Percentiles rank a stretch among this genome's conserved stretches.
These are phyloP conservation scores for Lethrus apterus DNA, from an alignment of 1,140 invertebrate genomes.

Conservation along the genomic window DNA sequence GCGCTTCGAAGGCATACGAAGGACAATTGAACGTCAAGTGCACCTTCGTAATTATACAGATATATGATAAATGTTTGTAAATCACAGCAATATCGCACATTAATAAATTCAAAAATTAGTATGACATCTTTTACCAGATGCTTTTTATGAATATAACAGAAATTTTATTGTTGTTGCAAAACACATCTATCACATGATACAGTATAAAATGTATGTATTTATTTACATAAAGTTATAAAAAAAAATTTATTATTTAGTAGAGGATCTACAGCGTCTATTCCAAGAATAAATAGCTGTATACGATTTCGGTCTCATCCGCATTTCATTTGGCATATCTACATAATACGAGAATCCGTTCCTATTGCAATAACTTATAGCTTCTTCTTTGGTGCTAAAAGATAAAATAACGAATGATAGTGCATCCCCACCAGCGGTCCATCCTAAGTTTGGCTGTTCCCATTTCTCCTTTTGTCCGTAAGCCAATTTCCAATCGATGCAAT, in stretches of 20 bases:
- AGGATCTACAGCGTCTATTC: constrained; percentile 1
- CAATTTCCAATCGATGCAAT: background rate
- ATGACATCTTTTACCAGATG: too few relatives aligned
- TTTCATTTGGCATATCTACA: constrained; percentile 1
- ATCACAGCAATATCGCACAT: too few relatives aligned
- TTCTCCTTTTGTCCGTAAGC: background rate
- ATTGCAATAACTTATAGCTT: background rate
- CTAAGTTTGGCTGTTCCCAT: constrained; percentile 2
- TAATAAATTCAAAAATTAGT: too few relatives aligned
- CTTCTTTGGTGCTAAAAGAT: background rate
- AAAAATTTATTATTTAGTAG: constrained; percentile 4
- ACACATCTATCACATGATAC: too few relatives aligned
- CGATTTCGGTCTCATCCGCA: background rate
- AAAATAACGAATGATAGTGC: constrained; percentile 5
- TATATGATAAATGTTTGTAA: too few relatives aligned
- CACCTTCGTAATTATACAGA: too few relatives aligned
- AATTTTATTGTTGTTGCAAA: too few relatives aligned
- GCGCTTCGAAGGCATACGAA: too few relatives aligned
- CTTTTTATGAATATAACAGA: too few relatives aligned
- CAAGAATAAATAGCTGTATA: constrained; percentile 2
- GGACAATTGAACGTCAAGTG: too few relatives aligned
- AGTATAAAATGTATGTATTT: too few relatives aligned
- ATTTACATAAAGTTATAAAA: too few relatives aligned
- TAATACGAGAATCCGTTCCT: constrained; percentile 7
- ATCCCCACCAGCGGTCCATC: background rate